Conservation (phyloP, 1,140 invertebrate species). For the Cydia fagiglandana region DNA sequence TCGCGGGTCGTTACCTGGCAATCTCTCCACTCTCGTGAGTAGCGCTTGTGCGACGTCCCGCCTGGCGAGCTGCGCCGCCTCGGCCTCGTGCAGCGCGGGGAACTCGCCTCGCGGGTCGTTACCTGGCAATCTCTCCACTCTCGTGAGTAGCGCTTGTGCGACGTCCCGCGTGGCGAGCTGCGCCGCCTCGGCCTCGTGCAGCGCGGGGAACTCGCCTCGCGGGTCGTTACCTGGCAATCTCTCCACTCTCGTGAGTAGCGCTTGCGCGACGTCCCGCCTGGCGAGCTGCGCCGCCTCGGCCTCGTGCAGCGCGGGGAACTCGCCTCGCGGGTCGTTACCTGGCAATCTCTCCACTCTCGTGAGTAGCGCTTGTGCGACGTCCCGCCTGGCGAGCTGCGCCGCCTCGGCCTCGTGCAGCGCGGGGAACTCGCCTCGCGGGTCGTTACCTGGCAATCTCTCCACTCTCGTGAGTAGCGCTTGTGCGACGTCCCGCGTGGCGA, state of each 20-base stretch:
- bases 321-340: conserved; percentile 84
- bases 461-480: conserved; percentile 77
- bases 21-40: conserved; percentile 78
- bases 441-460: conserved; percentile 80
- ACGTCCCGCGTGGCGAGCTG: not conserved
- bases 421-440: conserved; percentile 88
- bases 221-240: conserved; percentile 84
- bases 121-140: conserved; percentile 82
- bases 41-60: conserved; percentile 47
- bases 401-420: conserved; percentile 76
- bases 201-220: conserved; percentile 84
- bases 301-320: conserved; percentile 83
- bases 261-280: not conserved
- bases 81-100: conserved; percentile 80
- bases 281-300: conserved; percentile 59
- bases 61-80: conserved; percentile 49
- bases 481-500: conserved; percentile 1
- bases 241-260: conserved; percentile 79
- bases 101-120: conserved; percentile 85
- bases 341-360: conserved; percentile 81
- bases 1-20: conserved; percentile 84
- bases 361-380: conserved; percentile 56
- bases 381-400: not conserved
- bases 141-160: conserved; percentile 66
- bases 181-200: conserved; percentile 75